Base-by-base conservation (phyloP, 2,797 vertebrate genomes). In the Clarias fuscus region DNA sequence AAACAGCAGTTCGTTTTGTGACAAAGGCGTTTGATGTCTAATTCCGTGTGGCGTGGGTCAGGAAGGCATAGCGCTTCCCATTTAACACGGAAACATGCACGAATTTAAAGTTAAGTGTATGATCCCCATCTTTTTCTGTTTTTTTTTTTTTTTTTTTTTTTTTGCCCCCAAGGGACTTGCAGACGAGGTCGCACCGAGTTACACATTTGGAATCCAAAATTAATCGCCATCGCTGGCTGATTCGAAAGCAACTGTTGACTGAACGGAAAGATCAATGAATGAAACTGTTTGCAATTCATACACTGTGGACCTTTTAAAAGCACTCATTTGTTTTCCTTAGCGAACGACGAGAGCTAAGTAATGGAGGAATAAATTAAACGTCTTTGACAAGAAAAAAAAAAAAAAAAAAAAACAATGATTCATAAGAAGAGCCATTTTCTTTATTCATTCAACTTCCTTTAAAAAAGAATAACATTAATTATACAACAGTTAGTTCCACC, bases 1-100 rank as follows among this genome's bases (percentile, higher is more conserved):
- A 93, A 94, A 91, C 89, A 93, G 91, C 90, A 91, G 91, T 92
- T 95, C 93, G 95, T 94, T 94, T 93, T 88, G 90, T 86, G 89
- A 91, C 92, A 94, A 64, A 17, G 64, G 90, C 91, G 90, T 93
- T 92, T 92, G 90, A 88, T 88, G 91, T 91, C 91, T 93, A 89
- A 90, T 92, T 92, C 90, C 90, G 91, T 91, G 92, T 90, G 91
- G 91, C 90, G 89, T 90, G 90, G 93, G 92, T 93, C 92, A 93
- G 88, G 90, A 90, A 91, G 91, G 92, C 92, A 90, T 91, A 58
- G 70, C 58, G 0, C 27, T 65, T 76, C 79, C 84, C 62, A 76
- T 82, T 82, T 82, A 82, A 83, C 64, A 76, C 43, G 61, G 18
- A 82, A 73, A 87, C 30, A 53, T 56, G 11, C 56, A 84, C 65